Conservation (phyloP, 2,113 vertebrate genomes). For the Choloepus hoffmanni region DNA sequence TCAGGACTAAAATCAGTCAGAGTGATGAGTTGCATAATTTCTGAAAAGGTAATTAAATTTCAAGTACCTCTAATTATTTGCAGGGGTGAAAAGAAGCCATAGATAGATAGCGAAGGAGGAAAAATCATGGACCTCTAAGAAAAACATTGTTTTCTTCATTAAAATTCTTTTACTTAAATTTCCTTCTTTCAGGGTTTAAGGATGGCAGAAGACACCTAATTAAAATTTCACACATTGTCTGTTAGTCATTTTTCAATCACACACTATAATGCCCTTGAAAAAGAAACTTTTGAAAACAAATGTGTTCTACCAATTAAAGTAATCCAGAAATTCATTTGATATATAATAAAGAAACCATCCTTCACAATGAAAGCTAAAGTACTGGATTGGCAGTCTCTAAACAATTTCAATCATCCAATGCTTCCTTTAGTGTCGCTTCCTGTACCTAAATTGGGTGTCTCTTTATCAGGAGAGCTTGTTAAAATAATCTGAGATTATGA, state of each 20-base stretch:
- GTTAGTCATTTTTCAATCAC: slow-evolving; percentile 79
- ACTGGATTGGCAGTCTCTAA: slow-evolving; percentile 68
- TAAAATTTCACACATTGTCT: slow-evolving; percentile 65
- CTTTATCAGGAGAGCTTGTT: slow-evolving; percentile 66
- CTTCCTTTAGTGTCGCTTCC: slow-evolving; percentile 59
- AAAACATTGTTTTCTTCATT: slow-evolving; percentile 76
- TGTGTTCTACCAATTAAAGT: slow-evolving; percentile 75
- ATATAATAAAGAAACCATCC: slow-evolving; percentile 57
- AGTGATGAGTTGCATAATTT: slow-evolving; percentile 62
- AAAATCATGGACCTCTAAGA: slow-evolving; percentile 46
- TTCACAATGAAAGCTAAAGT: slow-evolving; percentile 72
- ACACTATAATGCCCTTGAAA: slow-evolving; percentile 70
- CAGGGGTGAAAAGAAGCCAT: slow-evolving; percentile 55
- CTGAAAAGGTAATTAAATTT: slow-evolving; percentile 68
- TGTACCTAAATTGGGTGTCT: slow-evolving; percentile 42
- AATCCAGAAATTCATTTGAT: slow-evolving; percentile 69
- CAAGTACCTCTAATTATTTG: slow-evolving; percentile 77
- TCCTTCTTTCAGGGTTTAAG: slow-evolving; percentile 33
- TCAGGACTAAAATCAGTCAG: slow-evolving; percentile 13
- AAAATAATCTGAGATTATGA: slow-evolving; percentile 79
- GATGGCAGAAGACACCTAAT: slow-evolving; percentile 68
- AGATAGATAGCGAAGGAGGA: slow-evolving; percentile 62
- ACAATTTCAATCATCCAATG: slow-evolving; percentile 59
- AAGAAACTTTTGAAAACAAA: slow-evolving; percentile 73
- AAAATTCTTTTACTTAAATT: slow-evolving; percentile 73